Evolutionary conservation across 2,888 invertebrate species (phyloP).

Genomic region (Ichneumoninae sp.): DNA sequence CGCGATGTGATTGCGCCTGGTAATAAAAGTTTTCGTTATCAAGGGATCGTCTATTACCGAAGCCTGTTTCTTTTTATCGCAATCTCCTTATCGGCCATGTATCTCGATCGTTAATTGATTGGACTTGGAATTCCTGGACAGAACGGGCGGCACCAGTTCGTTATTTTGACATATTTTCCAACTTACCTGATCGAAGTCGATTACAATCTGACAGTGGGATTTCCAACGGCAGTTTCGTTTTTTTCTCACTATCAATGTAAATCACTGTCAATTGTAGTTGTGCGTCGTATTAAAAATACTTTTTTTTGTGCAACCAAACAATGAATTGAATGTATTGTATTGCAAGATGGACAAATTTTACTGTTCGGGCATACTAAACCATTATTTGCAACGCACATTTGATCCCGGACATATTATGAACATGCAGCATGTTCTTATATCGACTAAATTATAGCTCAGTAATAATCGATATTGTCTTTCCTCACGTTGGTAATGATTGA

Average conservation of each 20-base stretch:
- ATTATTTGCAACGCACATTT: no score
- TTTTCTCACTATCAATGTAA: background rate
- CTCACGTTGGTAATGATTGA: background rate
- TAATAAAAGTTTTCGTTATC: constrained; percentile 43
- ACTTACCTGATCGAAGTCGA: background rate
- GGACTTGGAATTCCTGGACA: constrained; percentile 13
- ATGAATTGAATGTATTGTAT: background rate
- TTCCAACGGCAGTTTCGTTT: background rate
- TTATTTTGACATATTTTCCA: background rate
- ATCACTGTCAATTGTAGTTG: background rate
- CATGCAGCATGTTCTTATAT: background rate
- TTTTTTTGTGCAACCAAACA: background rate
- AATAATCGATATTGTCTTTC: background rate
- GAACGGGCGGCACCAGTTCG: constrained; percentile 7
- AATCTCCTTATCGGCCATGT: constrained; percentile 49
- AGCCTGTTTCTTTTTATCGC: constrained; percentile 52
- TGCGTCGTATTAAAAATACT: no score
- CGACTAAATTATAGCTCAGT: background rate
- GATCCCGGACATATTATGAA: background rate
- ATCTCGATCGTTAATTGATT: constrained; percentile 55
- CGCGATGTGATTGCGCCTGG: background rate
- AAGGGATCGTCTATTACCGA: constrained; percentile 13
- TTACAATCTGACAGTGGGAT: constrained; percentile 1
- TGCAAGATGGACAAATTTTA: background rate
- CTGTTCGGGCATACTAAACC: background rate